A percentile compares a stretch with the other conserved stretches of the same genome.
Evolutionary conservation across 2,888 invertebrate species (phyloP).

Genomic region (Synanthedon formicaeformis): DNA sequence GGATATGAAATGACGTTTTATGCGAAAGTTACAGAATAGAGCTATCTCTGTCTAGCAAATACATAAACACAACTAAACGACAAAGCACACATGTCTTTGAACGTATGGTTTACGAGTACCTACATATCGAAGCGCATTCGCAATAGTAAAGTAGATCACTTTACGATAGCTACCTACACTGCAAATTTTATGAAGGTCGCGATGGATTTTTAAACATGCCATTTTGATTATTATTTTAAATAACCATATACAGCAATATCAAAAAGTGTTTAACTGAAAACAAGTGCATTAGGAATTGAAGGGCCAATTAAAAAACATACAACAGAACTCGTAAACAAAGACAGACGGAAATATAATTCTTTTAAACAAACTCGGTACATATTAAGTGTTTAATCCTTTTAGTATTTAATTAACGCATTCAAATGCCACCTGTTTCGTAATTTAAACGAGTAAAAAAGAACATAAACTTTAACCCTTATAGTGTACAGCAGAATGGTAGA

Average conservation of each 20-base stretch:
- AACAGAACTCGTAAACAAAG: conserved; percentile 19
- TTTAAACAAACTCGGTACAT: conserved; percentile 20
- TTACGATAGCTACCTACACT: conserved; percentile 31
- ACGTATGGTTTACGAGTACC: conserved; percentile 18
- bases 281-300: conserved; percentile 25
- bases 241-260: neutral
- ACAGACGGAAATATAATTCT: conserved; percentile 9
- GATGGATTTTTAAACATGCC: neutral
- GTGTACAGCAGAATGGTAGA: conserved; percentile 12
- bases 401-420: conserved; percentile 23
- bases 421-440: conserved; percentile 25
- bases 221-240: neutral
- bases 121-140: conserved; percentile 35
- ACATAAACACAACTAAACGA: conserved; percentile 12
- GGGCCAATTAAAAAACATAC: conserved; percentile 28
- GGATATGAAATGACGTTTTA: conserved; percentile 13
- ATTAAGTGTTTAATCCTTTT: conserved; percentile 34
- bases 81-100: conserved; percentile 19
- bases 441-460: conserved; percentile 11
- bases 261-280: conserved; percentile 17
- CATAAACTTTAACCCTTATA: conserved; percentile 17
- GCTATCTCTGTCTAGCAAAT: conserved; percentile 31
- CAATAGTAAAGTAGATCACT: conserved; percentile 43
- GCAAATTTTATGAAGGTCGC: conserved; percentile 14
- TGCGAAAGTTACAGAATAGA: conserved; percentile 9